These are phyloP conservation scores for Bubo bubo DNA, from an alignment of 2,113 vertebrate species.

Conservation along the genomic window DNA sequence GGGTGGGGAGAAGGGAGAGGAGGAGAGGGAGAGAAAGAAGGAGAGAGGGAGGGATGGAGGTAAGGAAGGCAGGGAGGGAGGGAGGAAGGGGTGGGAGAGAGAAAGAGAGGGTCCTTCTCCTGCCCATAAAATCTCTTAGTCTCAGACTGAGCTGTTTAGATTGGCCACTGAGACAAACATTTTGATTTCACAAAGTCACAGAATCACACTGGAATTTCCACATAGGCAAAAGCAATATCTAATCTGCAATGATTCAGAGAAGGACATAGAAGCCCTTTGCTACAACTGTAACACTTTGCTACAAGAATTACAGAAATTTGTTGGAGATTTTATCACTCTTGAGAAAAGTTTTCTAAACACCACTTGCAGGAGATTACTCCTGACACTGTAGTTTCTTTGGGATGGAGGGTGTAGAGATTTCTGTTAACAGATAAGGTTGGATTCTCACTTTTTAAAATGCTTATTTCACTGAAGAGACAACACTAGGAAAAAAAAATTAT, in stretches of 20 bases:
- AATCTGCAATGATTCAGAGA: neutral
- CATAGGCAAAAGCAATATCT: neutral
- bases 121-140: neutral
- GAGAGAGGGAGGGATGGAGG: neutral
- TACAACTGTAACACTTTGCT: neutral
- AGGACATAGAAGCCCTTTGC: neutral
- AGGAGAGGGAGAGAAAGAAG: neutral
- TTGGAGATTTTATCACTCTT: neutral
- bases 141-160: neutral
- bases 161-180: neutral
- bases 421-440: neutral
- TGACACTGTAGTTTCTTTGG: neutral
- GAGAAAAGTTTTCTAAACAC: neutral
- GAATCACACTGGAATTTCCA: neutral
- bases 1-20: neutral
- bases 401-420: neutral
- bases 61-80: neutral
- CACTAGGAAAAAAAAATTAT: neutral
- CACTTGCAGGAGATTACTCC: neutral
- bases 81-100: neutral
- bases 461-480: neutral
- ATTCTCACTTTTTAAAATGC: neutral
- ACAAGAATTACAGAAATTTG: neutral
- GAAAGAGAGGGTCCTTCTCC: neutral
- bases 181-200: neutral